Evolutionary conservation across 2,888 invertebrate genomes (phyloP).

Genomic region (Perizoma affinitatum): DNA sequence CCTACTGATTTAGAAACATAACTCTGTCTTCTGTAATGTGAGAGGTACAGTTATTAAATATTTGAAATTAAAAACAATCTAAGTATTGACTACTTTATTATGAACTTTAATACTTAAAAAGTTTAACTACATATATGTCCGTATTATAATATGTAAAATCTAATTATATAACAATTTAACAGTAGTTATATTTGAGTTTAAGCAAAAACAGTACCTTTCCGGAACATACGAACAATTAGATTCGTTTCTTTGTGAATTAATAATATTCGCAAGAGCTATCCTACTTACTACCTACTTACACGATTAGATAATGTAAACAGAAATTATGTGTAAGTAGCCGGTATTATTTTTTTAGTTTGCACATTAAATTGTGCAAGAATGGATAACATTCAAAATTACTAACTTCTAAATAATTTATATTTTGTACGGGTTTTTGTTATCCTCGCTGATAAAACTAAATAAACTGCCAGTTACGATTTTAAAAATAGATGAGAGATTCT

Average conservation of each 20-base stretch:
- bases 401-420: constrained; percentile 22
- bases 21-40: background rate
- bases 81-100: too few species aligned
- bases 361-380: too few species aligned
- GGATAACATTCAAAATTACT: background rate
- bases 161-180: too few species aligned
- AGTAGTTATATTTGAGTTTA: too few species aligned
- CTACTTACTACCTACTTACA: background rate
- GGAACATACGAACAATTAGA: too few species aligned
- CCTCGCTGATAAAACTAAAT: constrained; percentile 1
- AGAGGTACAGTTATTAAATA: background rate
- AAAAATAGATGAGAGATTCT: background rate
- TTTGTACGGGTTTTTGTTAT: constrained; percentile 24
- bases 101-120: background rate
- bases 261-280: constrained; percentile 9
- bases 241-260: constrained; percentile 10
- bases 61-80: background rate
- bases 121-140: background rate
- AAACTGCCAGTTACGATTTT: constrained; percentile 1
- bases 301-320: too few species aligned
- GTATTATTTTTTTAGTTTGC: too few species aligned
- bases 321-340: too few species aligned
- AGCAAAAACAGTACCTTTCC: too few species aligned
- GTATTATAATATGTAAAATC: too few species aligned
- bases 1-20: constrained; percentile 1